Evolutionary conservation across 2,797 vertebrate genomes (phyloP).

Genomic region (Ambastaia sidthimunki): DNA sequence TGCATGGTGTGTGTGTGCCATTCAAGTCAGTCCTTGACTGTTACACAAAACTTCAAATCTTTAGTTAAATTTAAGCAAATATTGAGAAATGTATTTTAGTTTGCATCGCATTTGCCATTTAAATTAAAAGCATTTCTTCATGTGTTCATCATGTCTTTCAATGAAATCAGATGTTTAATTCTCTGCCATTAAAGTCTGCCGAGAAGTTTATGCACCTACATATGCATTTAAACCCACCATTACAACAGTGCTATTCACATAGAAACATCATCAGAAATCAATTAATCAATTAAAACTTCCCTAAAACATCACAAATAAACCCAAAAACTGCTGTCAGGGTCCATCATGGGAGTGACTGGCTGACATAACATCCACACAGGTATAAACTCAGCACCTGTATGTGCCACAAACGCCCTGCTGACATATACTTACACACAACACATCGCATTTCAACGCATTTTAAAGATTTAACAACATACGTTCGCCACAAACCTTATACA

Average conservation of each 20-base stretch:
- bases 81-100: too few relatives aligned
- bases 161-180: not conserved
- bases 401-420: not conserved
- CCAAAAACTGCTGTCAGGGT: not conserved
- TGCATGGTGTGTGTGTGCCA: too few relatives aligned
- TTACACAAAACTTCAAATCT: too few relatives aligned
- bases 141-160: too few relatives aligned
- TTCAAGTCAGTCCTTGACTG: too few relatives aligned
- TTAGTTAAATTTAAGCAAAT: too few relatives aligned
- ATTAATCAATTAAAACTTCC: not conserved
- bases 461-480: not conserved
- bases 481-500: rapidly evolving
- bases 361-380: not conserved
- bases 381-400: not conserved
- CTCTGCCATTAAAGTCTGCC: not conserved
- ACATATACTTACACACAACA: not conserved
- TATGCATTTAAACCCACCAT: not conserved
- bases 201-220: not conserved
- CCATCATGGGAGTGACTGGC: not conserved
- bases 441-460: not conserved
- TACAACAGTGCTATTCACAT: not conserved
- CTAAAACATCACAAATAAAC: not conserved
- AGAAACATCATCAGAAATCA: not conserved
- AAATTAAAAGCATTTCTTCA: too few relatives aligned
- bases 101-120: too few relatives aligned